Base-by-base conservation (phyloP, 2,797 vertebrate species). In the Staurois parvus region DNA sequence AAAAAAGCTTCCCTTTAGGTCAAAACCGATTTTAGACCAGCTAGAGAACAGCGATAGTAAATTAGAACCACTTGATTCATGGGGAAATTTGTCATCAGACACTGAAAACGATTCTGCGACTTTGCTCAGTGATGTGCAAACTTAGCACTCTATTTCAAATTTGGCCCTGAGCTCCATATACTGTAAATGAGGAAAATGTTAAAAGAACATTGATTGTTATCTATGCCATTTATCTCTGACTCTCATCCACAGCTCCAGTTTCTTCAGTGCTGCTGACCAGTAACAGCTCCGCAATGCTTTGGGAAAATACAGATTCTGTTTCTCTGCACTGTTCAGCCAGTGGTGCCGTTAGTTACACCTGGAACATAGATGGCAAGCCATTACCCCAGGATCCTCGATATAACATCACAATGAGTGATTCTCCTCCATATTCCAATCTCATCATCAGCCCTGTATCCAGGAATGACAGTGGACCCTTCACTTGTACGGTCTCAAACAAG, bases 371-470 rank as follows among this genome's bases (percentile, higher is more conserved):
- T 67, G 76, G 69, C 9, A 0, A 17, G 11, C 59, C 37, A 73
- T 24, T 79, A 28, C 11, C 83, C 21, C 11, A 29, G 2, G 34
- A 28, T 29, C 34, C 68, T 9, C 37, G 37, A 37, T 85, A 85
- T 72, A 10, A 72, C 21, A 69, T 84, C 10, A 72, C 26, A 24
- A n/a, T 42, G 30, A 17, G 24, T 28, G 52, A 67, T 17, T 45
- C 59, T 56, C 66, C 66, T 56, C 66, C 66, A 69, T 78, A 26
- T 52, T 84, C 76, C n/a, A 72, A 2, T 28, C 67, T 79, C 29
- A 72, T 52, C 40, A 72, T 84, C 68, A 79, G 26, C 37, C 83
- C 76, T 1, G 9, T 84, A 19, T 30, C 68, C 26, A 78, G 37
- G 21, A 32, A 2, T 1, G 68, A 79, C 68, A 45, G 11, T 34